These are phyloP conservation scores for Lytechinus variegatus DNA, from an alignment of 35 echinoderm and acorn worm species.

Conservation along the genomic window DNA sequence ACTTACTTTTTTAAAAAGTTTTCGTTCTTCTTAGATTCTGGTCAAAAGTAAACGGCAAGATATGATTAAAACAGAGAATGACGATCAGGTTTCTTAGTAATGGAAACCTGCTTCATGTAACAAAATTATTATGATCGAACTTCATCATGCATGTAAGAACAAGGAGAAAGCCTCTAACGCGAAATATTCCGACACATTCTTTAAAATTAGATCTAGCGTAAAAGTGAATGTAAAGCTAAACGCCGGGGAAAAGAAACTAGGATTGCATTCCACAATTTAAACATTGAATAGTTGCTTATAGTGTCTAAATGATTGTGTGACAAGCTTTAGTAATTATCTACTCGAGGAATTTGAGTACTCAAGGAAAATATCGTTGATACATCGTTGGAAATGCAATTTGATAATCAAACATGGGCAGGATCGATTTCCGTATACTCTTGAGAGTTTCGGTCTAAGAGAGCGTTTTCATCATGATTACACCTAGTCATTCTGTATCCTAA, in stretches of 20 bases:
- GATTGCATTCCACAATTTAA: background rate
- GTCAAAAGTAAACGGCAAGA: no score
- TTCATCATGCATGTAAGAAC: background rate
- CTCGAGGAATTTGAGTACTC: no score
- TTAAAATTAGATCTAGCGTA: background rate
- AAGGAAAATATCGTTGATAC: no score
- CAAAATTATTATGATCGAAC: background rate
- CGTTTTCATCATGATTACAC: no score
- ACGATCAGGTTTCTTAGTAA: background rate
- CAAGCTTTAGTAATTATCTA: no score
- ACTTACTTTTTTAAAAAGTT: no score
- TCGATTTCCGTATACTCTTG: no score
- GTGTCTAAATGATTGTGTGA: background rate
- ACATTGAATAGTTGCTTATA: background rate
- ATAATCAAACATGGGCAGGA: no score
- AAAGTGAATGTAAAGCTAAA: background rate
- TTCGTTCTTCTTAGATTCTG: no score
- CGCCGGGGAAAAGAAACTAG: background rate
- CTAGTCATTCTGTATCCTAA: no score
- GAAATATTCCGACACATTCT: background rate
- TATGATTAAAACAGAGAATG: background rate
- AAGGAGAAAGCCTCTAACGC: background rate
- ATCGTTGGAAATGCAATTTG: no score
- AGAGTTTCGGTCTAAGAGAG: no score
- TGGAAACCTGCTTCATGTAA: background rate